Base-by-base conservation (phyloP, 30 jellyfish, hydroid and myxozoan species). In the Cassiopea andromeda region DNA sequence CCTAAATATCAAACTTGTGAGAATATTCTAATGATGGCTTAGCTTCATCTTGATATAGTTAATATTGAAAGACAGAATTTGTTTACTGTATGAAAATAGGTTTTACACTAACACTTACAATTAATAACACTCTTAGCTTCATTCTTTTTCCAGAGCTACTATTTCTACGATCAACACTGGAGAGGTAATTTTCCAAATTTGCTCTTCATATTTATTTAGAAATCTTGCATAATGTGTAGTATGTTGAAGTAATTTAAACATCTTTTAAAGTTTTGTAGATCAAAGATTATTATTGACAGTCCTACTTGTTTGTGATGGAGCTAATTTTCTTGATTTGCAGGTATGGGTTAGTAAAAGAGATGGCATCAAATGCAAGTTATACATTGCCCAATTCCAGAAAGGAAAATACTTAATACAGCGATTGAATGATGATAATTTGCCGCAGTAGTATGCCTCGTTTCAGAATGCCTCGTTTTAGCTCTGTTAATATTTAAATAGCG, bases 311-410 rank as follows among this genome's bases (percentile, higher is more conserved):
- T 6, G 15, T 64, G 73, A 64, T 64, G 12, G 64, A 54, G 10
- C 64, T 54, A 14, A 58, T 58, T 14, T 58, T 58, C 14, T 7
- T 6, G 8, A 7, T 58, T 6, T 67, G 2, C 48, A 95, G 99
- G 95, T 95, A 1, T 95, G 99, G 99, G 99, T 95, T 1, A 91
- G 99, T 60, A 95, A 95, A 75, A 79, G 96, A 38, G 99, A 95
- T 44, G 99, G 99, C 54, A 74, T 90, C 46, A 95, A 91, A 71
- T 90, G 99, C 91, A 95, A 91, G 81, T 87, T 95, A 16, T 95
- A 91, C 59, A 95, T 95, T 38, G 97, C 99, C 15, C 99, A 95
- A 81, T 95, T 95, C 73, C 99, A 95, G 60, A 95, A 95, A 82
- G 99, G 99, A 60, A 95, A 95, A 67, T 95, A 95, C 78, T 84